phyloP scores from a whole-genome alignment of 2,888 invertebrate species.

The Amiota communis region DNA sequence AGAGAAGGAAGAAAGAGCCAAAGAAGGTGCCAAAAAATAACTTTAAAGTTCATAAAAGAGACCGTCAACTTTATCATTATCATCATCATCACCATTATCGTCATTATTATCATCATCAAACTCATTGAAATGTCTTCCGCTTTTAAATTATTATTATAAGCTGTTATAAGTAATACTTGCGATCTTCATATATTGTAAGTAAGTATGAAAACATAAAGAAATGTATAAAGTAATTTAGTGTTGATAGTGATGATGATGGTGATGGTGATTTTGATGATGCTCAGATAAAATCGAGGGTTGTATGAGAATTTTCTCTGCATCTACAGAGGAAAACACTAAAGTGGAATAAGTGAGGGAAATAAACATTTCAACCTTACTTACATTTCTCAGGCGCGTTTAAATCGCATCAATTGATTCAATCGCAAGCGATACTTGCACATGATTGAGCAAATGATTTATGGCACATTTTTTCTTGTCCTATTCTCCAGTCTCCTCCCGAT shows the following conservation, averaged over 20 bases:
- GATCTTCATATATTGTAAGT: background rate
- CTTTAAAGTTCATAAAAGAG: constrained; percentile 12
- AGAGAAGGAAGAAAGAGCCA: no score
- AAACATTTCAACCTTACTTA: background rate
- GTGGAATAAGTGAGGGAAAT: background rate
- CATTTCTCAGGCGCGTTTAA: background rate
- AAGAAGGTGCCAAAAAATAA: constrained; percentile 1
- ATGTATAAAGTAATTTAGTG: constrained; percentile 23
- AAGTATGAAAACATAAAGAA: no score
- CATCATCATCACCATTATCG: no score
- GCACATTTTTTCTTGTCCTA: constrained; percentile 56
- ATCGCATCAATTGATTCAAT: background rate
- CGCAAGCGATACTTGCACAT: background rate
- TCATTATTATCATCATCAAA: background rate
- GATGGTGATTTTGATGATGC: no score
- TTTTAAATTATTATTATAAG: constrained; percentile 23
- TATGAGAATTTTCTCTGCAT: background rate
- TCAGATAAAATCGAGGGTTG: background rate
- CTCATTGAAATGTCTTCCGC: constrained; percentile 28
- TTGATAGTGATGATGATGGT: background rate
- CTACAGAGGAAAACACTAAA: no score
- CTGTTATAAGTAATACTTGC: constrained; percentile 27
- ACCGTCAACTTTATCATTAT: background rate
- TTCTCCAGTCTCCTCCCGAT: background rate
- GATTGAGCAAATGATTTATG: constrained; percentile 55